Conservation (phyloP, 2,888 invertebrate species). For the Pegoplata infirma region DNA sequence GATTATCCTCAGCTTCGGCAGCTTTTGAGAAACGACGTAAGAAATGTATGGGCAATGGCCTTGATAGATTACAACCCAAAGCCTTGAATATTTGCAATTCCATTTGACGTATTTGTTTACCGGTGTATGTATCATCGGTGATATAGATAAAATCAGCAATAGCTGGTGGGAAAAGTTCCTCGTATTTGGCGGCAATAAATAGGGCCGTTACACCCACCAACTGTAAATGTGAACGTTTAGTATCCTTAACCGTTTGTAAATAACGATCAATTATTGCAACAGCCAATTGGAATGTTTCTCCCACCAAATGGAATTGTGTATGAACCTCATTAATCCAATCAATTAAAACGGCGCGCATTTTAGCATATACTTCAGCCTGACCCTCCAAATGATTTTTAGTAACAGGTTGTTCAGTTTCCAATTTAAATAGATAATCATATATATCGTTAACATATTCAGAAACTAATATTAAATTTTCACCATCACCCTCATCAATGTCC, state of each 20-base stretch:
- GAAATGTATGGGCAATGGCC: conserved; percentile 93
- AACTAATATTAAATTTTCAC: conserved; percentile 87
- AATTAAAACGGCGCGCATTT: conserved; percentile 92
- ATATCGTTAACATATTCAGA: conserved; percentile 94
- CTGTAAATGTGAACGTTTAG: conserved; percentile 87
- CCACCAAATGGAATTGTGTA: conserved; percentile 87
- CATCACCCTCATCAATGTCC: conserved; percentile 88
- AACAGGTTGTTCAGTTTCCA: conserved; percentile 86
- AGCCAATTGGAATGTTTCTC: conserved; percentile 94
- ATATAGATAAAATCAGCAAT: conserved; percentile 93
- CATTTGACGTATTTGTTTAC: conserved; percentile 88
- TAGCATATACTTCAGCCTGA: conserved; percentile 84
- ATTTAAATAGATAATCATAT: conserved; percentile 86
- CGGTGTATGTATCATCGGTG: conserved; percentile 91
- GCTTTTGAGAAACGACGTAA: conserved; percentile 86
- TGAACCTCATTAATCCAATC: conserved; percentile 98
- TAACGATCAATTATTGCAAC: conserved; percentile 94
- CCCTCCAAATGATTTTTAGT: conserved; percentile 83
- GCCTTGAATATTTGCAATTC: conserved; percentile 87
- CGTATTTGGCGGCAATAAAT: conserved; percentile 95
- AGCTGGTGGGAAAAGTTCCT: conserved; percentile 94
- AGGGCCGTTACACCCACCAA: conserved; percentile 93
- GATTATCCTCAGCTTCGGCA: conserved; percentile 81
- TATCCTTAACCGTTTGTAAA: conserved; percentile 81
- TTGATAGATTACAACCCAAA: conserved; percentile 89